Base-by-base conservation (phyloP, 92 coral and sea anemone species). In the Meandrina meandrites region DNA sequence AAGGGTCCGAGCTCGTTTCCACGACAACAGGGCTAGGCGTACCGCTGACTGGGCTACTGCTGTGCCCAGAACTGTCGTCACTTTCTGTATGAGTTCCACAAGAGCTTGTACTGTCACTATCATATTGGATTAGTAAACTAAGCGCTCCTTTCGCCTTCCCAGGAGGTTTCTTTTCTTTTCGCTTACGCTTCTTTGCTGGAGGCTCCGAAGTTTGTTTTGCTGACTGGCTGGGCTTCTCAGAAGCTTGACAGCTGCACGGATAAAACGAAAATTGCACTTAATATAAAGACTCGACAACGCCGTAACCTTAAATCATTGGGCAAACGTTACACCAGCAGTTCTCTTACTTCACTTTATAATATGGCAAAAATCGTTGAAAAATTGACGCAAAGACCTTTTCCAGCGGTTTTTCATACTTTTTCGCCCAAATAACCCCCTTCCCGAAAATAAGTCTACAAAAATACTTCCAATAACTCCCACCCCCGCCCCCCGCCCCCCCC, bases 31-130 rank as follows among this genome's bases (percentile, higher is more conserved):
- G 86, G 27, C 84, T 91, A 47, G 54, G 85, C 50, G 81, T 69
- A 54, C 91, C 91, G 82, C 93, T 95, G 62, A 87, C 56, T 12
- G 96, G 94, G 74, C 94, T 93, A 34, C 87, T 86, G 37, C 98
- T 95, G 64, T 85, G 92, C 17, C 76, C 94, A 11, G 98, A 90
- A 17, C 89, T 93, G 40, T 90, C 89, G 76, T 94, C 98, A 88
- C 98, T 95, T 67, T 94, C 98, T 24, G 92, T 81, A 64, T 94
- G 93, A 57, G 92, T 57, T 1, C 94, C 94, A 22, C 94, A 89
- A 4, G 98, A 95, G 78, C 96, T 94, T 22, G 93, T 92, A 57
- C 99, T 91, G 48, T 97, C 99, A 40, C 98, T 95, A 84, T 97
- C 97, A 76, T 95, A 97, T 76, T 95, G 98, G 86, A 92, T 84